A percentile compares a stretch with the other conserved stretches of the same genome.
Evolutionary conservation across 2,888 invertebrate species (phyloP).

Genomic region (Ditylenchus weischeri): DNA sequence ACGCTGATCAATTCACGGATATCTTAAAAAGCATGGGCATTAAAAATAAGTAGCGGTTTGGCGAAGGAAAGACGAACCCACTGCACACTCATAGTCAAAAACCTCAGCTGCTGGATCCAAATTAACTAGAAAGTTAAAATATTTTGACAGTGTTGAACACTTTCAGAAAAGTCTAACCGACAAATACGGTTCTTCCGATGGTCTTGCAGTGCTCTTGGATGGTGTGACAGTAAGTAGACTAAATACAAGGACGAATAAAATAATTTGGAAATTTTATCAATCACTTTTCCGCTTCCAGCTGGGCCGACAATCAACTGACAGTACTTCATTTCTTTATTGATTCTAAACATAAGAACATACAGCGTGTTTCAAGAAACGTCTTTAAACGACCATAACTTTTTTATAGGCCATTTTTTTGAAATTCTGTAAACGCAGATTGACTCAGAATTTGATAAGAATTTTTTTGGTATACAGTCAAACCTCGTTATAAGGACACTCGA

Average conservation of each 20-base stretch:
- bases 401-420: no score
- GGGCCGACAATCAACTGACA: slow-evolving; percentile 76
- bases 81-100: slow-evolving; percentile 83
- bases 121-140: slow-evolving; percentile 68
- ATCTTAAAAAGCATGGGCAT: slow-evolving; percentile 61
- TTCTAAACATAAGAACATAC: background rate
- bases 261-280: slow-evolving; percentile 66
- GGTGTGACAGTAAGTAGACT: slow-evolving; percentile 55
- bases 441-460: no score
- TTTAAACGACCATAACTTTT: no score
- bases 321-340: slow-evolving; percentile 9
- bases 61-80: slow-evolving; percentile 59
- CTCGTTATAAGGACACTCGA: no score
- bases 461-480: no score
- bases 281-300: slow-evolving; percentile 68
- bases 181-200: slow-evolving; percentile 71
- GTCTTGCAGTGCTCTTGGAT: slow-evolving; percentile 77
- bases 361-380: no score
- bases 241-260: slow-evolving; percentile 1
- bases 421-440: no score
- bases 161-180: slow-evolving; percentile 6
- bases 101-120: slow-evolving; percentile 95
- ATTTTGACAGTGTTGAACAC: no score
- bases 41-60: no score
- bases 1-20: slow-evolving; percentile 74